phyloP scores from a whole-genome alignment of 2,113 vertebrate genomes.

The Siphamia tubifer region DNA sequence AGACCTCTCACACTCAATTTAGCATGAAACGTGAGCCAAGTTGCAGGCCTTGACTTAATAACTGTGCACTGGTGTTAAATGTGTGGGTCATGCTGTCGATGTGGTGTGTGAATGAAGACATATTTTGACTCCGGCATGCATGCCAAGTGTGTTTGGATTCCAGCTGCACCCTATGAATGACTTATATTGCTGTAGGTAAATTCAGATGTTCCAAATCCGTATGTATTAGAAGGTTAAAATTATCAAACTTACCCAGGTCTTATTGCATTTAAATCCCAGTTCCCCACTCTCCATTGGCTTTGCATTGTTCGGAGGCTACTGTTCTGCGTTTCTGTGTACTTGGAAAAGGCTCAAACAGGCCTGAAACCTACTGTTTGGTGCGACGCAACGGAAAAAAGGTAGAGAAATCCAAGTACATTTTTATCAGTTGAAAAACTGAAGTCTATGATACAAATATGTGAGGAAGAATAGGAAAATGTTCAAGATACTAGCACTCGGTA shows the following conservation, averaged over 20 bases:
- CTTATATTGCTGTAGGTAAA: not conserved
- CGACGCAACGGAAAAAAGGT: too few species aligned
- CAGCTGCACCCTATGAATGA: conserved; percentile 13
- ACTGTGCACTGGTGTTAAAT: conserved; percentile 29
- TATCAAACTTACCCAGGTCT: not conserved
- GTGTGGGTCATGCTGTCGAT: conserved; percentile 15
- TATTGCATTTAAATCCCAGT: too few species aligned
- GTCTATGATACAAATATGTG: too few species aligned
- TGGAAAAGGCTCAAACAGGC: too few species aligned
- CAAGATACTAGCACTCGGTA: too few species aligned
- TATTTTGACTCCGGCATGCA: conserved; percentile 17
- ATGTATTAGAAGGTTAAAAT: not conserved
- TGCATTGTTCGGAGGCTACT: too few species aligned
- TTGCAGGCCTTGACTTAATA: conserved; percentile 22
- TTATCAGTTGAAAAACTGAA: too few species aligned
- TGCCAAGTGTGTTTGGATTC: conserved; percentile 9
- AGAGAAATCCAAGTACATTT: too few species aligned
- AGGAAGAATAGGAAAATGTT: too few species aligned
- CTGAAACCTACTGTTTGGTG: too few species aligned
- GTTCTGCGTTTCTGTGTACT: too few species aligned
- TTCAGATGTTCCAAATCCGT: not conserved
- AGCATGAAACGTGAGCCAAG: conserved; percentile 28
- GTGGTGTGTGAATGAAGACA: conserved; percentile 27
- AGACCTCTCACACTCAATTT: conserved; percentile 41
- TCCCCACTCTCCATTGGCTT: too few species aligned